A percentile compares a stretch with the other conserved stretches of the same genome.
Evolutionary conservation across 2,797 vertebrate genomes (phyloP).

Genomic region (Tiaroga cobitis): DNA sequence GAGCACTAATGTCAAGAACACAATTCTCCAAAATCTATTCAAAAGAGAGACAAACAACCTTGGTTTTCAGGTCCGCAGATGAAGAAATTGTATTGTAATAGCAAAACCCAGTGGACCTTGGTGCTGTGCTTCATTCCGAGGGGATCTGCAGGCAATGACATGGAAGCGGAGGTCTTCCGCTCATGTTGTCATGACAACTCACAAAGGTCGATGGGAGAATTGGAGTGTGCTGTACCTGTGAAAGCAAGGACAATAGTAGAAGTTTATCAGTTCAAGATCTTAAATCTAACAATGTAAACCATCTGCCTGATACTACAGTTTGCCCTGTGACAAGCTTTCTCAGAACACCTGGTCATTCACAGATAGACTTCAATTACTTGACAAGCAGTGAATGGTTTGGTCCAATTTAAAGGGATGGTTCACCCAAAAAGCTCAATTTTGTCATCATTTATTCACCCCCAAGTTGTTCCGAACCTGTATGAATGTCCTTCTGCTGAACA

Average conservation of each 20-base stretch:
- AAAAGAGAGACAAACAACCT: neutral
- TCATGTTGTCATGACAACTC: slow-evolving; percentile 64
- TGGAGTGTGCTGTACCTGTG: slow-evolving; percentile 53
- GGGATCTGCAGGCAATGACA: slow-evolving; percentile 75
- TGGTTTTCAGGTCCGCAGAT: slow-evolving; percentile 58
- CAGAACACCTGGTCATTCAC: slow-evolving; percentile 65
- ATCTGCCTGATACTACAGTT: slow-evolving; percentile 58
- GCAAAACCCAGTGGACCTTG: slow-evolving; percentile 64
- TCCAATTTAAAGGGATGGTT: slow-evolving; percentile 30
- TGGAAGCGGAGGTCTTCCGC: slow-evolving; percentile 67
- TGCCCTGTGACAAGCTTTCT: slow-evolving; percentile 66
- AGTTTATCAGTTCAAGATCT: slow-evolving; percentile 67
- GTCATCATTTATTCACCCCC: no score
- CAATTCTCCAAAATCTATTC: neutral
- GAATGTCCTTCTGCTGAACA: neutral
- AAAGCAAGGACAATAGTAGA: slow-evolving; percentile 59
- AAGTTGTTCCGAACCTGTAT: neutral
- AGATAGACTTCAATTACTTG: slow-evolving; percentile 62
- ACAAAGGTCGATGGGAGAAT: slow-evolving; percentile 74
- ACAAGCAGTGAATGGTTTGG: slow-evolving; percentile 5
- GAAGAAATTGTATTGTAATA: slow-evolving; percentile 26
- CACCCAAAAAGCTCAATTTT: no score
- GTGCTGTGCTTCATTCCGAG: slow-evolving; percentile 73
- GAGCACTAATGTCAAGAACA: neutral
- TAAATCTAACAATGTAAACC: slow-evolving; percentile 71